Conservation (phyloP, 1,140 invertebrate genomes). For the Subanguina moxae region DNA sequence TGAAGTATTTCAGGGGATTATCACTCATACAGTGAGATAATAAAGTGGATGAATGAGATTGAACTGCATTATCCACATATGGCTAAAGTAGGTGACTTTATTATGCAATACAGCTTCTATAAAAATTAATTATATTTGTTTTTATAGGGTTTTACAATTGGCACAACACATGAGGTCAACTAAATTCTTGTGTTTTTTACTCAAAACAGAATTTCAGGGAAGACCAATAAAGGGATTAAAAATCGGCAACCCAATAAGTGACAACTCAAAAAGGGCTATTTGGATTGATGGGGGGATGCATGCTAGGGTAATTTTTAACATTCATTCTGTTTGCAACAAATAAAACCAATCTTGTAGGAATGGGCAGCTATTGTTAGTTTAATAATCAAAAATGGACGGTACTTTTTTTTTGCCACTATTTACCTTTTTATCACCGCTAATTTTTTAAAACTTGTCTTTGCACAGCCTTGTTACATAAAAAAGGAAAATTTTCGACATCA, state of each 20-base stretch:
- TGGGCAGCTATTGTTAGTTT: constrained; percentile 16
- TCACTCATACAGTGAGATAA: constrained; percentile 60
- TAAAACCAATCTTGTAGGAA: not conserved
- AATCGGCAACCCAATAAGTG: constrained; percentile 49
- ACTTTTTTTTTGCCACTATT: not conserved
- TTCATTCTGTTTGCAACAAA: not conserved
- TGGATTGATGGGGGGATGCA: constrained; percentile 61
- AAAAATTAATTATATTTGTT: constrained; percentile 9
- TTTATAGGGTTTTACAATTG: constrained; percentile 53
- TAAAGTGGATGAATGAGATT: constrained; percentile 61
- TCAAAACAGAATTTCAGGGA: no score
- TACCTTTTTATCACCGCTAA: not conserved
- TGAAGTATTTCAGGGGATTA: constrained; percentile 44
- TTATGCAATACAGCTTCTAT: not conserved
- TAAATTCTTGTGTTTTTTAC: no score
- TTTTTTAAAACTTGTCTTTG: no score
- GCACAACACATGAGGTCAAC: constrained; percentile 60
- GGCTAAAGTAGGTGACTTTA: constrained; percentile 41
- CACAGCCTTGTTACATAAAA: no score
- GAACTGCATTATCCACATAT: constrained; percentile 58
- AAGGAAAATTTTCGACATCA: no score
- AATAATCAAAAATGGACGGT: not conserved
- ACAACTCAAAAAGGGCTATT: constrained; percentile 48
- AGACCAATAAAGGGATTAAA: constrained; percentile 61
- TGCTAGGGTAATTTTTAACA: not conserved